Conservation (phyloP, 2,113 vertebrate species). For the Siniperca chuatsi region DNA sequence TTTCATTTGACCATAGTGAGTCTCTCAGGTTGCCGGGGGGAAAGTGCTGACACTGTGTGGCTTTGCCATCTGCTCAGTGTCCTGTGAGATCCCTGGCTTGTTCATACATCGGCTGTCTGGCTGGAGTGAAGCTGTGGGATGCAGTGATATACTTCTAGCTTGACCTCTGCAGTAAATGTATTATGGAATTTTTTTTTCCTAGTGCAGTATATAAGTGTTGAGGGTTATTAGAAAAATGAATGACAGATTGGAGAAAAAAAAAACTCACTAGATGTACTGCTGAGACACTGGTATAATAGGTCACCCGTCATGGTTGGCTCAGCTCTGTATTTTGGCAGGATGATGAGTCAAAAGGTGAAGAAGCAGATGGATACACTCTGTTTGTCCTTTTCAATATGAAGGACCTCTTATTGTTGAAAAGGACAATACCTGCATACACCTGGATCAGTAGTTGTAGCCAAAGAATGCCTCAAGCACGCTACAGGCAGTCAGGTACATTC, state of each 20-base stretch:
- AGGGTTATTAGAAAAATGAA: constrained; percentile 44
- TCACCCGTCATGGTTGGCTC: constrained; percentile 47
- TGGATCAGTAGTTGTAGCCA: constrained; percentile 22
- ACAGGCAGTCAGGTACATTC: background rate
- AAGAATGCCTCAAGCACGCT: constrained; percentile 33
- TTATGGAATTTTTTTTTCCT: background rate
- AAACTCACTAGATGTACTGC: constrained; percentile 2
- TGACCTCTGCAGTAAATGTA: constrained; percentile 56
- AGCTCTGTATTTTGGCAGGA: constrained; percentile 53
- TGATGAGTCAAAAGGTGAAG: constrained; percentile 66
- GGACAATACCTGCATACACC: constrained; percentile 11
- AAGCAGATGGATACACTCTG: constrained; percentile 64
- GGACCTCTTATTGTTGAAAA: constrained; percentile 24
- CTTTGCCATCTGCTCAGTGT: constrained; percentile 74
- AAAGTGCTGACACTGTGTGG: constrained; percentile 71
- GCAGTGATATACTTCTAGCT: constrained; percentile 39
- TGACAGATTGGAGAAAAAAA: constrained; percentile 16
- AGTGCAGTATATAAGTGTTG: background rate
- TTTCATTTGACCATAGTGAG: constrained; percentile 72
- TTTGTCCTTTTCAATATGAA: constrained; percentile 60
- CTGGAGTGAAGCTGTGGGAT: constrained; percentile 47
- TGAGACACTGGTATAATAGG: constrained; percentile 38
- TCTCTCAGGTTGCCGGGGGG: constrained; percentile 70
- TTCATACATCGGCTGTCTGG: constrained; percentile 54
- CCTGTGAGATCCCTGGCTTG: constrained; percentile 63